Conservation (phyloP, 2,888 invertebrate genomes). For the Apamea crenata region DNA sequence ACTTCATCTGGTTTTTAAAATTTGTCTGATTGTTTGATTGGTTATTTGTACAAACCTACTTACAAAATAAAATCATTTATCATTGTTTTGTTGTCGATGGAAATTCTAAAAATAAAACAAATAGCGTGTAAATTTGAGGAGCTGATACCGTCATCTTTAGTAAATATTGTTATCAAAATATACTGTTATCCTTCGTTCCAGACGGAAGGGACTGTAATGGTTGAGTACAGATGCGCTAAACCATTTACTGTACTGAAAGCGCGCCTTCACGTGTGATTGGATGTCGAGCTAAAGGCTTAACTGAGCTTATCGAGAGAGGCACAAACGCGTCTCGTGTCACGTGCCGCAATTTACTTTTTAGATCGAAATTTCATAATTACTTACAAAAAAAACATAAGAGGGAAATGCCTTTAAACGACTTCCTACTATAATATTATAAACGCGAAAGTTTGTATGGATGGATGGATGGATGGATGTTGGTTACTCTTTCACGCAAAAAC, state of each 20-base stretch:
- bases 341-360: slow-evolving; percentile 27
- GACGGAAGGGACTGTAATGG: neutral
- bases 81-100: neutral
- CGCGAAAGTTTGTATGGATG: too few species aligned
- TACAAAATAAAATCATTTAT: too few species aligned
- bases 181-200: neutral
- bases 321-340: slow-evolving; percentile 19
- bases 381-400: neutral
- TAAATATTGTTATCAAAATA: neutral
- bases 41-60: too few species aligned
- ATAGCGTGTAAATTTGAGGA: neutral
- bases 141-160: neutral
- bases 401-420: too few species aligned
- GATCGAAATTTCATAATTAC: slow-evolving; percentile 18
- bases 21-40: too few species aligned
- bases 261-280: slow-evolving; percentile 42
- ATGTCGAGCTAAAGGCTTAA: slow-evolving; percentile 20
- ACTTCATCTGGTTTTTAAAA: too few species aligned
- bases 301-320: slow-evolving; percentile 21
- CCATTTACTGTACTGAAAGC: neutral
- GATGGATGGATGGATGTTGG: too few species aligned
- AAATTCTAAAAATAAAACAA: neutral
- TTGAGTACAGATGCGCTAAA: neutral
- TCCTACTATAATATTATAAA: too few species aligned
- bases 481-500: too few species aligned